phyloP scores from a whole-genome alignment of 2,888 invertebrate genomes.

The Coleophora deauratella region DNA sequence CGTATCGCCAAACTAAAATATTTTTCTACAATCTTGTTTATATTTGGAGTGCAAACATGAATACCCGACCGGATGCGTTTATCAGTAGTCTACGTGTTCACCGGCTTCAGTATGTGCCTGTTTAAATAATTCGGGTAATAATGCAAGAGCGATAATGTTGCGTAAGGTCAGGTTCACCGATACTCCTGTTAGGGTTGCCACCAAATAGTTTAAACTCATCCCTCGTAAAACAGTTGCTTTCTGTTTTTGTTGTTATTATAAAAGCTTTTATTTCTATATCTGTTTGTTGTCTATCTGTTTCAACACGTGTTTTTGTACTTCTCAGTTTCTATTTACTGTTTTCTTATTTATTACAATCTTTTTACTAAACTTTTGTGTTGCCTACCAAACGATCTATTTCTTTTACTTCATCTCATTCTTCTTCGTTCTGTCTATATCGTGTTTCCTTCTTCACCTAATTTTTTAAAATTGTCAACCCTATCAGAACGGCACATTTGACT shows the following conservation, averaged over 20 bases:
- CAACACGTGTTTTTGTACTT: not conserved
- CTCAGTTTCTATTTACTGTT: no score
- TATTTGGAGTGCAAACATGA: slow-evolving; percentile 25
- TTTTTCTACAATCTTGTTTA: slow-evolving; percentile 16
- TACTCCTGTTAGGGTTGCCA: slow-evolving; percentile 7
- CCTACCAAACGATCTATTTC: no score
- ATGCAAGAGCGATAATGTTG: slow-evolving; percentile 38
- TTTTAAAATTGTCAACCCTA: slow-evolving; percentile 7
- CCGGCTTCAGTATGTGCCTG: slow-evolving; percentile 25
- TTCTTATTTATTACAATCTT: no score
- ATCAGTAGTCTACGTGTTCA: slow-evolving; percentile 36
- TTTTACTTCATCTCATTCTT: no score
- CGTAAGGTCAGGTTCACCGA: slow-evolving; percentile 55
- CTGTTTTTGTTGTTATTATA: no score
- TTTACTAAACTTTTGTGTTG: no score
- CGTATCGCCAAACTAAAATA: slow-evolving; percentile 18
- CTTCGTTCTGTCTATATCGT: no score
- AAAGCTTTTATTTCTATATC: no score
- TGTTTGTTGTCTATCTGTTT: no score
- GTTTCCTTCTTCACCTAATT: not conserved
- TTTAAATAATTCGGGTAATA: slow-evolving; percentile 40
- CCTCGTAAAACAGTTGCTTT: no score
- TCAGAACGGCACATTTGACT: no score
- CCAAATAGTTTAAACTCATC: not conserved
- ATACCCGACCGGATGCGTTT: slow-evolving; percentile 50